Base-by-base conservation (phyloP, 2,797 vertebrate genomes). In the Oryzias sinensis region DNA sequence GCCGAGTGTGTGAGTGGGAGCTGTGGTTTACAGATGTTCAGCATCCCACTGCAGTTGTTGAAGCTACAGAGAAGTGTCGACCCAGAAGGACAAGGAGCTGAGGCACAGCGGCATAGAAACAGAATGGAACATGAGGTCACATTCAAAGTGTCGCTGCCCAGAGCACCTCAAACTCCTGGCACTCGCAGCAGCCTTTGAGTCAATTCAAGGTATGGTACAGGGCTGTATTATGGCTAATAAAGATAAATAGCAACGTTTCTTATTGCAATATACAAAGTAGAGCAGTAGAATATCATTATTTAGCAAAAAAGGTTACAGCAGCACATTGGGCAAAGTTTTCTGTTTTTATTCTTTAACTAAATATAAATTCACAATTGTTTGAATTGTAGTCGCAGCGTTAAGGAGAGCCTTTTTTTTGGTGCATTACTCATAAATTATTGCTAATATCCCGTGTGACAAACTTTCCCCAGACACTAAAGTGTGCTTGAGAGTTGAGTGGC, bases 51-150 rank as follows among this genome's bases (percentile, higher is more conserved):
- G 86, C 83, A 85, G 86, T 88, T 87, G 88, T 91, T 81, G 81
- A 70, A 81, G 80, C 77, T 82, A 59, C 76, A 80, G 83, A 83
- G 77, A 84, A 88, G 86, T 71, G 80, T 83, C 82, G 69, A 82
- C 80, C 84, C 83, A 58, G 77, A 74, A 83, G 80, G 79, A 71
- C 57, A 25, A 63, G 68, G 77, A 82, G 80, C 79, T 1, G 69
- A 67, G 75, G 82, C 80, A 70, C 77, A 79, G 83, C 70, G 29
- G 81, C 80, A 77, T 14, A 80, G 83, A 89, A 85, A 88, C 84
- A 88, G 86, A 89, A 89, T 87, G 81, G 86, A 87, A 89, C 88
- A 87, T 86, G 83, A 90, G 86, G 86, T 88, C 86, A 84, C 83
- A 79, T 68, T 88, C 82, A 82, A 87, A 89, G 83, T 70, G 70